A percentile compares a stretch with the other conserved stretches of the same genome.
These are phyloP conservation scores for Torymus texanus DNA, from an alignment of 2,888 invertebrate genomes.

Conservation along the genomic window DNA sequence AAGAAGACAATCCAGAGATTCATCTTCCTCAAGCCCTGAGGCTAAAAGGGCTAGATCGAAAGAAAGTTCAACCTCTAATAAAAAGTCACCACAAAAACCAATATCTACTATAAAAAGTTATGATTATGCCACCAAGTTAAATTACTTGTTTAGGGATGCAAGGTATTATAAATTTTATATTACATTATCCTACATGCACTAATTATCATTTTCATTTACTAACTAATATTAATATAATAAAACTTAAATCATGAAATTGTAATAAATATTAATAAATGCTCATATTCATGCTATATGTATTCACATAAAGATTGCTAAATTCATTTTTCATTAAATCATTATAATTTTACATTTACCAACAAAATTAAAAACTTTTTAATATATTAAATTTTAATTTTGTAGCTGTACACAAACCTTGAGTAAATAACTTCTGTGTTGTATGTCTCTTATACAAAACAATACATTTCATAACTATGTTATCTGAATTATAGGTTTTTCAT, in stretches of 20 bases:
- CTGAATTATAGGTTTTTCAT: constrained; percentile 85
- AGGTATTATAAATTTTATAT: constrained; percentile 69
- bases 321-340: no score
- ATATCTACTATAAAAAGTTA: constrained; percentile 80
- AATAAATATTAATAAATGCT: no score
- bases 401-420: neutral
- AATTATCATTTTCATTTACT: neutral
- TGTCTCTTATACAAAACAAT: no score
- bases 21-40: constrained; percentile 72
- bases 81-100: constrained; percentile 57
- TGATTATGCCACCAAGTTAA: constrained; percentile 91
- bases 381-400: constrained; percentile 21
- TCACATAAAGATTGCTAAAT: no score
- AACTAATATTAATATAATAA: no score
- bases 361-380: constrained; percentile 18
- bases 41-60: constrained; percentile 72
- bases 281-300: no score
- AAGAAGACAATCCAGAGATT: constrained; percentile 69
- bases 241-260: no score
- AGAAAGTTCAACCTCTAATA: constrained; percentile 65
- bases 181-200: neutral
- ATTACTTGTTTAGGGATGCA: constrained; percentile 95
- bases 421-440: no score
- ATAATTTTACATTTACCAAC: no score
- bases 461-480: constrained; percentile 1